Evolutionary conservation across 92 coral and sea anemone species (phyloP).

Genomic region (Galaxea fascicularis): DNA sequence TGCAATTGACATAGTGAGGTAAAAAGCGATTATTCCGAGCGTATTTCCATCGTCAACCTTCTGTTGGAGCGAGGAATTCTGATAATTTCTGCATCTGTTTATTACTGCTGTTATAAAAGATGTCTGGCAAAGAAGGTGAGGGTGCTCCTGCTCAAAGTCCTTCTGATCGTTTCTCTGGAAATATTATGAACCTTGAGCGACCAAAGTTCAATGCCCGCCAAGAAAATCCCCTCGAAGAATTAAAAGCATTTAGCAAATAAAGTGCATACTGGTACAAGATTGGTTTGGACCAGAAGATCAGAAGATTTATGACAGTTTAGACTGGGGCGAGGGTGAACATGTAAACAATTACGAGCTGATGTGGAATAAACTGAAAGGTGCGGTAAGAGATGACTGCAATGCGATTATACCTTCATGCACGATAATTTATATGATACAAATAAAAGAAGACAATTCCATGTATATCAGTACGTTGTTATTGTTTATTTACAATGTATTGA

Average conservation of each 20-base stretch:
- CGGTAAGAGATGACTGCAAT: slow-evolving; percentile 37
- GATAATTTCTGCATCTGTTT: slow-evolving; percentile 14
- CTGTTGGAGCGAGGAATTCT: neutral
- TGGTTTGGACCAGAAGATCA: neutral
- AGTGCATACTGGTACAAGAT: slow-evolving; percentile 38
- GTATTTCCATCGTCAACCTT: neutral
- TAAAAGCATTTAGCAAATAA: slow-evolving; percentile 17
- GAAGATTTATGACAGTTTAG: slow-evolving; percentile 38
- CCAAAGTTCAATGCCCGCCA: slow-evolving; percentile 42
- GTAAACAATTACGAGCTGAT: slow-evolving; percentile 37
- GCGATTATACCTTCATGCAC: slow-evolving; percentile 18
- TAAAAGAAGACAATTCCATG: too few species aligned
- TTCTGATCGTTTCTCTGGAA: slow-evolving; percentile 27
- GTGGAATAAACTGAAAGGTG: slow-evolving; percentile 33
- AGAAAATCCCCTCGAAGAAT: slow-evolving; percentile 41
- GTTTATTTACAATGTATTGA: too few species aligned
- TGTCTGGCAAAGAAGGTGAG: slow-evolving; percentile 23
- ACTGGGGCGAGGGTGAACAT: slow-evolving; percentile 40
- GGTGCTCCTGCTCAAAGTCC: neutral
- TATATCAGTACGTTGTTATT: too few species aligned
- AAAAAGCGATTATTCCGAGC: neutral
- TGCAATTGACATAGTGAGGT: slow-evolving; percentile 11
- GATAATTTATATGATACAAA: too few species aligned
- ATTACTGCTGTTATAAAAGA: slow-evolving; percentile 24
- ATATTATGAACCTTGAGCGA: slow-evolving; percentile 37